Base-by-base conservation (phyloP, 2,888 invertebrate species). In the Mayetiola destructor region DNA sequence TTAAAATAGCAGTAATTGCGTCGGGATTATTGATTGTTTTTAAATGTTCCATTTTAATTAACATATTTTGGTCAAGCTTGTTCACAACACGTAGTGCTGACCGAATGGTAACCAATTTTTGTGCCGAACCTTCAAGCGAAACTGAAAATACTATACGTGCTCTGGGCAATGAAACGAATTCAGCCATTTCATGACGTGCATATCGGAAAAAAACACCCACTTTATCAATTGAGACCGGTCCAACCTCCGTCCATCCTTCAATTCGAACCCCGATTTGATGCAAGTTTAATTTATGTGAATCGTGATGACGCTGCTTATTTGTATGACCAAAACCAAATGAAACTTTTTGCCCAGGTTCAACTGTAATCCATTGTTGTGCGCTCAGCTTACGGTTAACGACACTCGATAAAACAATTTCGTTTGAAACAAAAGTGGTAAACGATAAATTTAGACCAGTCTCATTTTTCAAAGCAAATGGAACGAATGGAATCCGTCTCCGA, bases 171-270 rank as follows among this genome's bases (percentile, higher is more conserved):
- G 56, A 56, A 39, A 61, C 56, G 57, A 59, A 62, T 29, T 58
- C 53, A 6, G 53, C 54, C 23, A 57, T 39, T 60, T 74, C 72
- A 9, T 75, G 70, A 32, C 67, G 70, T 0, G 82, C 80, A 61
- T 81, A 80, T n/a, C 90, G 74, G 69, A 96, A 97, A 75, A 87
- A 97, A 42, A 88, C 81, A 2, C 97, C 97, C 21, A 96, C 95
- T 70, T 89, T 85, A 73, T 99, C 97, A 0, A 99, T 89, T 9
- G 93, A 89, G 16, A 99, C 87, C 1, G 96, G 92, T 62, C 85
- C 82, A 56, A 91, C 81, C 62, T 79, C 74, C 61, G 84, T 79
- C 93, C 95, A 97, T 56, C 92, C 93, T 63, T 91, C 88, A 21
- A 97, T 85, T 57, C 86, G 80, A 37, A 96, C 86, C 39, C 85